Evolutionary conservation across 1,140 invertebrate genomes (phyloP), one percentile per base, ranked within the genome.

Genomic region (Archegozetes longisetosus): DNA sequence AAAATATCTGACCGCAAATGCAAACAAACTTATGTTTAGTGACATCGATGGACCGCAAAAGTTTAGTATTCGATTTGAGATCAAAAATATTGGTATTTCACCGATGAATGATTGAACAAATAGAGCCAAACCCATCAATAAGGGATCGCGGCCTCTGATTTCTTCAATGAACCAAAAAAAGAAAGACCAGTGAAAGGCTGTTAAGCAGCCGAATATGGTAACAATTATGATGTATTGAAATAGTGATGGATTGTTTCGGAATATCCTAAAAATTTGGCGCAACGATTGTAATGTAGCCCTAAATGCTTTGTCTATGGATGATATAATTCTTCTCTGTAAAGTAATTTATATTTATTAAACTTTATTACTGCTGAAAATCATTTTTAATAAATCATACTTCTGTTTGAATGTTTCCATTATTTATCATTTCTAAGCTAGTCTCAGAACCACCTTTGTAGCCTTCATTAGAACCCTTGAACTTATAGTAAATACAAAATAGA

Each of bases 61-160:
- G 64, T 82, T 82, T 1, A 94, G 74, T 49, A 94, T 81, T 68
- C 72, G 76, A 23, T 85, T 85, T 60, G 87, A 88, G 14, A 88
- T 68, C 69, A 90, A 89, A 73, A 92, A 86, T 65, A 91, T 88
- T 0, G 87, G 87, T 61, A 90, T 71, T 73, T 93, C 88, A n/a
- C 90, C 90, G 24, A 81, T 73, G 65, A 92, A 83, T 64, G 84
- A 86, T 69, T 90, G 85, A 52, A 90, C 78, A 3, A 81, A 81
- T 67, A 84, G 81, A 3, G 81, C 80, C 1, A 83, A 65, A 1
- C 89, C 90, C 71, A 93, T 81, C 1, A 94, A 69, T 0, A 88
- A 84, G 72, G 90, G 64, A 46, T 51, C 54, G 51, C 51, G 9
- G 27, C 64, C 24, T 55, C 62, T 46, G 66, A 62, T 9, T 63